Evolutionary conservation across 1,140 invertebrate species (phyloP).

Genomic region (Trypoxylus dichotomus): DNA sequence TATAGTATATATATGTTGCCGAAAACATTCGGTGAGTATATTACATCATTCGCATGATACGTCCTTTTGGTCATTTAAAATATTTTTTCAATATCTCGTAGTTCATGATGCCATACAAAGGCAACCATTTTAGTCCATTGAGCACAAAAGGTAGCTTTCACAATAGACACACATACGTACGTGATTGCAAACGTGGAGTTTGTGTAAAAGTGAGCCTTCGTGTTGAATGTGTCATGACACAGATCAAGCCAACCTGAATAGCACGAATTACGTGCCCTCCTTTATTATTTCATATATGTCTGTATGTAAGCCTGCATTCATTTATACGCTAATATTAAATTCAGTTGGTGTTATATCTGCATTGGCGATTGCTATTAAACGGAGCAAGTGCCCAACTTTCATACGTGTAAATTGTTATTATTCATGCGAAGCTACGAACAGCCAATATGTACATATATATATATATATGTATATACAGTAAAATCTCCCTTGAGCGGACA

Average conservation of each 20-base stretch:
- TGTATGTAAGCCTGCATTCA: not conserved
- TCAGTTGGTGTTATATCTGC: not conserved
- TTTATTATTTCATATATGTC: conserved; percentile 1
- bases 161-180: not conserved
- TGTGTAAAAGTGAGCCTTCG: not conserved
- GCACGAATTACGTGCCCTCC: not conserved
- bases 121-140: not conserved
- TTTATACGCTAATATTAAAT: not conserved
- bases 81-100: not conserved
- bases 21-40: too few species aligned
- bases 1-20: too few species aligned
- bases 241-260: not conserved
- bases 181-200: not conserved
- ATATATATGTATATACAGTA: too few species aligned
- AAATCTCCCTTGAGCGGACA: too few species aligned
- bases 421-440: not conserved
- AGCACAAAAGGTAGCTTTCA: not conserved
- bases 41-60: too few species aligned
- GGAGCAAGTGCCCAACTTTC: not conserved
- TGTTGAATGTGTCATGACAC: not conserved
- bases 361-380: not conserved
- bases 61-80: not conserved
- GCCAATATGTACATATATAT: too few species aligned
- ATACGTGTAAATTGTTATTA: not conserved
- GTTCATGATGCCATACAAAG: not conserved